Evolutionary conservation across 2,797 vertebrate species (phyloP).

Genomic region (Linurgus olivaceus): DNA sequence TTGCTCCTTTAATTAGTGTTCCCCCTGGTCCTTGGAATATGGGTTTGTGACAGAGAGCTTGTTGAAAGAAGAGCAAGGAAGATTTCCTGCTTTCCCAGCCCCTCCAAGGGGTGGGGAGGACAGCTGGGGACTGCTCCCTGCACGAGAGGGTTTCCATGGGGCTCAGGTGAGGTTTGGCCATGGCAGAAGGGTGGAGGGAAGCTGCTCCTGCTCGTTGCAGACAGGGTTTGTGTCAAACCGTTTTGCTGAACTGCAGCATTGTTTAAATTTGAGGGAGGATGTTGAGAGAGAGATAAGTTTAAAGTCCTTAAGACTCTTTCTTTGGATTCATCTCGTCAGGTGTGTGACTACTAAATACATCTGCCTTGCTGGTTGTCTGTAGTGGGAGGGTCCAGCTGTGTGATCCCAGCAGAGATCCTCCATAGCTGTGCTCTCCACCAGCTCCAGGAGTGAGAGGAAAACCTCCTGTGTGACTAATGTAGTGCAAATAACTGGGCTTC

Average conservation of each 20-base stretch:
- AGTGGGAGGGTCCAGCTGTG: neutral
- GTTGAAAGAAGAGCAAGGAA: neutral
- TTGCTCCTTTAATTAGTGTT: slow-evolving; percentile 40
- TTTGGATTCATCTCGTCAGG: neutral
- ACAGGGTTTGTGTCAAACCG: neutral
- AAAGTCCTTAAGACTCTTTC: neutral
- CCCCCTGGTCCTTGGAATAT: neutral
- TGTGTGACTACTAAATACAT: rapidly evolving
- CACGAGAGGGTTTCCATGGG: rapidly evolving
- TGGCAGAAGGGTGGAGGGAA: neutral
- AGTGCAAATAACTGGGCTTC: neutral
- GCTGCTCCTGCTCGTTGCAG: neutral
- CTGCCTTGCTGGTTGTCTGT: neutral
- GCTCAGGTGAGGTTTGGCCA: rapidly evolving
- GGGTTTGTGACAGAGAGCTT: neutral
- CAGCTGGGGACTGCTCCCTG: neutral
- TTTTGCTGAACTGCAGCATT: neutral
- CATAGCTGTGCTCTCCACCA: no score
- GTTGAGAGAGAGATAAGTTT: neutral
- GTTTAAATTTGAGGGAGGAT: neutral
- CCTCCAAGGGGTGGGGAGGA: neutral
- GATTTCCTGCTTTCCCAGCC: neutral
- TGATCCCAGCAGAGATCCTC: neutral
- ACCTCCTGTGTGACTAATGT: neutral
- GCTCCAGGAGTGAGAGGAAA: neutral